Evolutionary conservation across 2,113 vertebrate genomes (phyloP), one percentile per base, ranked within the genome.

Genomic region (Cyprinodon variegatus): DNA sequence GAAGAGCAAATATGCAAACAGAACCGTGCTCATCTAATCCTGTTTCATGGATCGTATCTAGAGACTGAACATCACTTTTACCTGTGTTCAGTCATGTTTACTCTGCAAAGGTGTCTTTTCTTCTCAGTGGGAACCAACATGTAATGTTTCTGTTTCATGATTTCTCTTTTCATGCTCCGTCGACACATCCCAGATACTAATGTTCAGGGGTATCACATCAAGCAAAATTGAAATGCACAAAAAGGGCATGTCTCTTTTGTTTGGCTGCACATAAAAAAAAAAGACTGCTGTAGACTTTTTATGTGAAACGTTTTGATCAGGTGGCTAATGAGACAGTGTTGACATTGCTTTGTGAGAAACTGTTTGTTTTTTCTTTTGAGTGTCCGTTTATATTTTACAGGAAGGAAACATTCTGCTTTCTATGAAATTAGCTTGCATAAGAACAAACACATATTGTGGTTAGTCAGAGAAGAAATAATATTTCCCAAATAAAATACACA

Each of bases 241-340:
- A 87, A 77, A 86, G 85, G 76, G 46, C 48, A 68, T 59, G 9
- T 83, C 81, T 82, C 63, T 68, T 77, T 68, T 88, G 76, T 84
- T 85, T 88, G 75, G 65, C 57, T 74, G 69, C 70, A 76, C 73
- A 76, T 84, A 83, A 90, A 60, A 57, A 83, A 88, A 45, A 80
- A 37, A 38, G 70, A 76, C 39, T 45, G 69, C 40, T 57, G 64
- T 43, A 76, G 79, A 83, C 63, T 73, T 88, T 77, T 72, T 65
- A 79, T 70, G 69, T 57, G 63, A 81, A 84, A 76, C 40, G 70
- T 88, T 91, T 89, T 90, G 86, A 89, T 92, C 81, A 73, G 74
- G 64, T 72, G 40, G 65, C 83, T 88, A 90, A 88, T 90, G 84
- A 92, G 89, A 80, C 69, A 74, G 59, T 60, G 73, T 68, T 83